phyloP scores from a whole-genome alignment of 2,797 vertebrate genomes.

The Nyctalus aviator region DNA sequence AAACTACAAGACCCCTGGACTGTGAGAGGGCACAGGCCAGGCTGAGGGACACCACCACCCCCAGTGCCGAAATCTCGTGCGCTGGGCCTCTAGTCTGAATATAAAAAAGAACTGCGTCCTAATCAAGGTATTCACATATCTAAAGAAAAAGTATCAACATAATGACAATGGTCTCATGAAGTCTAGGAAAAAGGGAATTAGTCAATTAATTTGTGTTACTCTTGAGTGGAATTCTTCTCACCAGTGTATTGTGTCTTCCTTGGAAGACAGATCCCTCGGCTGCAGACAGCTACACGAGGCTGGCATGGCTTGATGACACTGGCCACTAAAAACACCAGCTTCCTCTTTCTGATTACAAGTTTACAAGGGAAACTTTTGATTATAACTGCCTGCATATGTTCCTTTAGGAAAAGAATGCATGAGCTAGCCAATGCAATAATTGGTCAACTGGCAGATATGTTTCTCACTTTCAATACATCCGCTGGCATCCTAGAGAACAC shows the following conservation, averaged over 20 bases:
- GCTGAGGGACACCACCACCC: too few relatives aligned
- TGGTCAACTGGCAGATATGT: not conserved
- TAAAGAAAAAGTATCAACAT: not conserved
- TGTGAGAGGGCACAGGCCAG: too few relatives aligned
- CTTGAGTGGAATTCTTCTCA: not conserved
- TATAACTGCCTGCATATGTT: not conserved
- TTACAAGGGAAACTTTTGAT: constrained; percentile 23
- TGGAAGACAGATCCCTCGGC: not conserved
- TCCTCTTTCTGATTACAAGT: constrained; percentile 6
- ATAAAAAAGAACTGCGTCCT: not conserved
- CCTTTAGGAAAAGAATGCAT: not conserved
- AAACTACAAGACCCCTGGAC: too few relatives aligned
- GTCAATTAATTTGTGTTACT: not conserved
- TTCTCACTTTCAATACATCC: constrained; percentile 7
- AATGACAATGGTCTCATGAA: not conserved
- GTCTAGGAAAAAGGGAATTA: not conserved
- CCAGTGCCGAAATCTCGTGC: too few relatives aligned
- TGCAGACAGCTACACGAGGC: not conserved
- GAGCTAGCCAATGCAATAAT: not conserved
- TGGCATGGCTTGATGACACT: not conserved
- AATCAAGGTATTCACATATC: constrained; percentile 3
- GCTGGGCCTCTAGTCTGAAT: not conserved
- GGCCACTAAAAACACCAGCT: not conserved
- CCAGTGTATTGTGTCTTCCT: not conserved
- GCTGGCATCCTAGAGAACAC: not conserved